Evolutionary conservation across 2,888 invertebrate species (phyloP).

Genomic region (Micropterix aruncella): DNA sequence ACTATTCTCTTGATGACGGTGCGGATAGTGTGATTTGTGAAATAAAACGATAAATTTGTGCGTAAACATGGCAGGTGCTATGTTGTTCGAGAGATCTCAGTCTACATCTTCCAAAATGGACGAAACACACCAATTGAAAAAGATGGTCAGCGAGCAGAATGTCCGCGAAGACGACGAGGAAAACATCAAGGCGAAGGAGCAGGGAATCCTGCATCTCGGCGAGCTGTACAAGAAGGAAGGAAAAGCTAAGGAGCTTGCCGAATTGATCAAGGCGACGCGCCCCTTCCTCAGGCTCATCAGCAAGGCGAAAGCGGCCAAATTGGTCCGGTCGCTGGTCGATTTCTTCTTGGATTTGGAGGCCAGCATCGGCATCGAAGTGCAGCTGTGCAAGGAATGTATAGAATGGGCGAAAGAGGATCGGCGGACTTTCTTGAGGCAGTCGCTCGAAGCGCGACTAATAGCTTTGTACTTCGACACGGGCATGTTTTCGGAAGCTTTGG

Average conservation of each 20-base stretch:
- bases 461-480: conserved; percentile 89
- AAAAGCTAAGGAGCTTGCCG: conserved; percentile 83
- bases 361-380: conserved; percentile 87
- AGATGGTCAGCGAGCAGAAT: conserved; percentile 66
- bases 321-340: conserved; percentile 93
- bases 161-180: conserved; percentile 76
- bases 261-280: conserved; percentile 87
- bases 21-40: conserved; percentile 20
- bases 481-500: conserved; percentile 76
- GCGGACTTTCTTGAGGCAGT: conserved; percentile 92
- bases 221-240: conserved; percentile 86
- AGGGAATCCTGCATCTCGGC: conserved; percentile 85
- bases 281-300: conserved; percentile 92
- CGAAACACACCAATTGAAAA: conserved; percentile 57
- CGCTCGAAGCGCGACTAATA: conserved; percentile 86
- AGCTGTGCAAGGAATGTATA: conserved; percentile 94
- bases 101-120: conserved; percentile 62
- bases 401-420: conserved; percentile 99
- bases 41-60: conserved; percentile 12
- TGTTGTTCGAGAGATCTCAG: conserved; percentile 77
- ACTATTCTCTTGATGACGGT: conserved; percentile 32
- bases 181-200: conserved; percentile 82
- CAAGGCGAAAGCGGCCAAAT: conserved; percentile 97
- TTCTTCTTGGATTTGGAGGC: conserved; percentile 95
- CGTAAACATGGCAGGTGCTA: conserved; percentile 73